Conservation (phyloP, 2,888 invertebrate genomes). For the Bruchidius siliquastri region DNA sequence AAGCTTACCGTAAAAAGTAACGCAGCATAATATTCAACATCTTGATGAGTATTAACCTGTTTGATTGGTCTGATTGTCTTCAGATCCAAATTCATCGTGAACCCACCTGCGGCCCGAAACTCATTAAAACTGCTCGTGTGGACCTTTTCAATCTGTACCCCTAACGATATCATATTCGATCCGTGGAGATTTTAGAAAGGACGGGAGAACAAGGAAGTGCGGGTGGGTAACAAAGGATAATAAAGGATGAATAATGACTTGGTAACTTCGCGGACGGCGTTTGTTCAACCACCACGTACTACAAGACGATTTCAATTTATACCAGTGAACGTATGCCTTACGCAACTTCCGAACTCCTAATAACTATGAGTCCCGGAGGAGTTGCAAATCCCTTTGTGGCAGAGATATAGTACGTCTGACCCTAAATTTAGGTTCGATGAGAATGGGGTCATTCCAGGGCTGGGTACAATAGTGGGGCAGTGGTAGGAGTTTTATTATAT, state of each 20-base stretch:
- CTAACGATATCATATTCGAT: background rate
- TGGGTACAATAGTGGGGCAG: background rate
- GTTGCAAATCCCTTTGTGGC: background rate
- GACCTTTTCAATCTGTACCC: background rate
- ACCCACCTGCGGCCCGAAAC: background rate
- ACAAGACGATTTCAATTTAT: background rate
- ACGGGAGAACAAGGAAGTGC: background rate
- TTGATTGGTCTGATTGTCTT: background rate
- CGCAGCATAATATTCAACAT: too few species aligned
- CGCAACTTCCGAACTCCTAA: background rate
- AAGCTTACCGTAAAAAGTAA: too few species aligned
- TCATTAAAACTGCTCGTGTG: background rate
- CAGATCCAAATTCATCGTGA: background rate
- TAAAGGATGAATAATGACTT: background rate
- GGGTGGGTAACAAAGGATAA: background rate
- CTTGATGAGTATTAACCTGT: background rate
- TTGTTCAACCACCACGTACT: background rate
- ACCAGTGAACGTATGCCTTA: background rate
- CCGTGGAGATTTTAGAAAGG: background rate
- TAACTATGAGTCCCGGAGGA: background rate
- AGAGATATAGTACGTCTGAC: background rate
- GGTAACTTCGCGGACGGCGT: background rate
- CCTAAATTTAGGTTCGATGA: background rate
- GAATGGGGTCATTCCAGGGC: background rate
- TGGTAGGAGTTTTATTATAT: too few species aligned